These are phyloP conservation scores for Heliothis subflexa DNA, from an alignment of 1,140 invertebrate species.

Conservation along the genomic window DNA sequence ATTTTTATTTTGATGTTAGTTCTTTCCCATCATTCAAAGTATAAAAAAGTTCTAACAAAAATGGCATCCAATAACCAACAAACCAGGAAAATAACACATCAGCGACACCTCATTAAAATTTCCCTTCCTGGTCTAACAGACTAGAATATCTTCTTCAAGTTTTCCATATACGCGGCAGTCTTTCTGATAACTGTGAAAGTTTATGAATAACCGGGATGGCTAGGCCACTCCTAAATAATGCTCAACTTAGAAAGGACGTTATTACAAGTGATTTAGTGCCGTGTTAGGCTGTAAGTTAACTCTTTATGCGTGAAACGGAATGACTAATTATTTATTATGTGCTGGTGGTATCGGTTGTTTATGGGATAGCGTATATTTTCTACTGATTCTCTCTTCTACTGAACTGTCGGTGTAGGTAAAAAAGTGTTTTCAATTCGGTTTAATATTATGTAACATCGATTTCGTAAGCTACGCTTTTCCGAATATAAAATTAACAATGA, in stretches of 20 bases:
- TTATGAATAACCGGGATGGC: conserved; percentile 71
- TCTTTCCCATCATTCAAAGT: no score
- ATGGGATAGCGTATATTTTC: no score
- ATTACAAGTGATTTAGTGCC: conserved; percentile 36
- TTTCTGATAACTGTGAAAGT: conserved; percentile 61
- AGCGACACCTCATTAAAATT: not conserved
- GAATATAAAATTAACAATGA: conserved; percentile 3
- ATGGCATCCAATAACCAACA: no score
- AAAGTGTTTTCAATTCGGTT: no score
- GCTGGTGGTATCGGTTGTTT: not conserved
- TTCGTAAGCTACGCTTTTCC: conserved; percentile 10
- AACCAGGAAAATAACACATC: not conserved
- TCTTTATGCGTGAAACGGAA: not conserved
- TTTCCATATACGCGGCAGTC: not conserved
- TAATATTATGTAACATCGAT: not conserved
- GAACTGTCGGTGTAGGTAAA: no score
- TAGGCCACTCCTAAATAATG: conserved; percentile 39
- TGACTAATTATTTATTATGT: conserved; percentile 1
- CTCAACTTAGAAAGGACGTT: conserved; percentile 50
- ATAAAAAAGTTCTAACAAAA: not conserved
- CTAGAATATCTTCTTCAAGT: conserved; percentile 1
- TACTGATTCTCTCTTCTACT: no score
- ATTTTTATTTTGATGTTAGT: no score
- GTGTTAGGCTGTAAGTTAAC: conserved; percentile 9
- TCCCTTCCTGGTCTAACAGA: not conserved